Evolutionary conservation across 2,888 invertebrate species (phyloP).

Genomic region (Perizoma flavofasciatum): DNA sequence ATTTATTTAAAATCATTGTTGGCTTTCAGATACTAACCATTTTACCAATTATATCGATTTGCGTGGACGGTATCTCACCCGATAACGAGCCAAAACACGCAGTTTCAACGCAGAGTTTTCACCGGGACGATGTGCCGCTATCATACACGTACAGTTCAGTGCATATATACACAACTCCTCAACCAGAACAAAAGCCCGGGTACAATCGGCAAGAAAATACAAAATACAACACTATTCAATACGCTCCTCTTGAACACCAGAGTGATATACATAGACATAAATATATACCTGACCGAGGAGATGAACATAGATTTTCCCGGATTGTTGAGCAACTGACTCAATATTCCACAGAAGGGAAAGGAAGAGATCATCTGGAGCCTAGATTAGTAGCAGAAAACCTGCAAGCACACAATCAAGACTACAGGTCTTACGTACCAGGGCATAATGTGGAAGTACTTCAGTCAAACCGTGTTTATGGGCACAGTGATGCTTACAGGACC

Average conservation of each 20-base stretch:
- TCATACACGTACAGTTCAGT: constrained; percentile 45
- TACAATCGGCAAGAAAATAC: constrained; percentile 2
- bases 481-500: constrained; percentile 33
- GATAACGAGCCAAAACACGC: constrained; percentile 36
- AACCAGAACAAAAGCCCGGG: constrained; percentile 17
- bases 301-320: background rate
- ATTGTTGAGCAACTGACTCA: background rate
- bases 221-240: constrained; percentile 17
- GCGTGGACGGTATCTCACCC: constrained; percentile 23
- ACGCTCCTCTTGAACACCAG: constrained; percentile 17
- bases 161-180: constrained; percentile 40
- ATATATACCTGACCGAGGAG: constrained; percentile 1
- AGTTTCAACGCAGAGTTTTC: constrained; percentile 44
- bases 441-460: constrained; percentile 44
- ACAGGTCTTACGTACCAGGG: constrained; percentile 42
- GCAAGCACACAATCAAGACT: constrained; percentile 10
- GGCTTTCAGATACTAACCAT: constrained; percentile 42
- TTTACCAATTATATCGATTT: constrained; percentile 36
- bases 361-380: constrained; percentile 48
- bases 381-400: constrained; percentile 20
- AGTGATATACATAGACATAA: background rate
- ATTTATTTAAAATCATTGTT: background rate
- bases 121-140: constrained; percentile 46
- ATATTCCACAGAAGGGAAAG: background rate
- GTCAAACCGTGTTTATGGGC: constrained; percentile 42